These are phyloP conservation scores for Alexandromys oeconomus DNA, from an alignment of 2,797 vertebrate species.

Conservation along the genomic window DNA sequence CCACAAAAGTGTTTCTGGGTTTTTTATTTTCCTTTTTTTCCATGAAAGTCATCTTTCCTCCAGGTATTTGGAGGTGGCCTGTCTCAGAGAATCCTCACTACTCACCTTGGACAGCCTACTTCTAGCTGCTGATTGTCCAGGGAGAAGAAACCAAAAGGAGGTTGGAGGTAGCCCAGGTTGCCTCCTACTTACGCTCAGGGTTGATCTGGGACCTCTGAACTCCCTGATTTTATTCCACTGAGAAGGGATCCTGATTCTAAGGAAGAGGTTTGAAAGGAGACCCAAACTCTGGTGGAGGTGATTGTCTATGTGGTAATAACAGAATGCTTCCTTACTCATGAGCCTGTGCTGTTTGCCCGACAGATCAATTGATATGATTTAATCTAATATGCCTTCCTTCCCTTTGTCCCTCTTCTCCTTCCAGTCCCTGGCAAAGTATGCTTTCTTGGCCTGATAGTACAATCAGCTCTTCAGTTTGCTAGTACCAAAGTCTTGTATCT, in stretches of 20 bases:
- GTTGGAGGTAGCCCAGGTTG: background rate
- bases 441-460: background rate
- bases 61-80: background rate
- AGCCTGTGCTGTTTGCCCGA: background rate
- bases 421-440: background rate
- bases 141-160: background rate
- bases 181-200: background rate
- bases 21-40: background rate
- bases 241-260: background rate
- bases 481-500: background rate
- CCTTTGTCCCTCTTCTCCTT: background rate
- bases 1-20: background rate
- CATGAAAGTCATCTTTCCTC: background rate
- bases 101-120: background rate
- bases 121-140: background rate
- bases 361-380: background rate
- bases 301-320: background rate
- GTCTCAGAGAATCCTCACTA: background rate
- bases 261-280: background rate
- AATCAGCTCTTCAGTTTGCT: constrained; percentile 6
- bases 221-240: background rate
- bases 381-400: background rate
- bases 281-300: background rate
- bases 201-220: background rate
- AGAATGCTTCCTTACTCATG: background rate